phyloP scores from a whole-genome alignment of 2,113 vertebrate species.

The Sorex fumeus region DNA sequence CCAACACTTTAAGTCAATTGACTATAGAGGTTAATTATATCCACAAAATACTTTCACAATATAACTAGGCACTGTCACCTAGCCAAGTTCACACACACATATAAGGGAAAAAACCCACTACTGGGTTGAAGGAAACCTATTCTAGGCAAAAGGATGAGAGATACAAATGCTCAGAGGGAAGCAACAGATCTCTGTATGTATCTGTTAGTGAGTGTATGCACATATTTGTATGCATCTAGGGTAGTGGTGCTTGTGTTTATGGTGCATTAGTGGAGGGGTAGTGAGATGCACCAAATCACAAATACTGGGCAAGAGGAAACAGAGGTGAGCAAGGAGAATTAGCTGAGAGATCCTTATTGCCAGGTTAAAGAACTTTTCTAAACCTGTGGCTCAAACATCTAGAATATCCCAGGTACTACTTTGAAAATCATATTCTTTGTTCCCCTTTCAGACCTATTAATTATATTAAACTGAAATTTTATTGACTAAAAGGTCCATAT shows the following conservation, averaged over 20 bases:
- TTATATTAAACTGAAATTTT: constrained; percentile 7
- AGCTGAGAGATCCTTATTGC: neutral
- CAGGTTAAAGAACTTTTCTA: neutral
- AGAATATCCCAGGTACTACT: neutral
- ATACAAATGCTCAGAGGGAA: neutral
- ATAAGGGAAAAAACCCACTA: neutral
- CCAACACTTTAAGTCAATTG: constrained; percentile 1
- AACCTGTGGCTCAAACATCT: neutral
- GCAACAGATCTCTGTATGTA: neutral
- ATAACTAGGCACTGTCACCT: neutral
- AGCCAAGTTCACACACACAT: neutral
- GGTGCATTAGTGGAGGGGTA: neutral
- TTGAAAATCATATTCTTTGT: constrained; percentile 16
- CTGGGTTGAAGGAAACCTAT: neutral
- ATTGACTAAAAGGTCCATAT: neutral
- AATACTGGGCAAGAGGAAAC: neutral
- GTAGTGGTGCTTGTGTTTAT: neutral
- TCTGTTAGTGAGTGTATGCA: too few relatives aligned
- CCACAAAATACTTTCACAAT: neutral
- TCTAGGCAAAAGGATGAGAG: neutral
- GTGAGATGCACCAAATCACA: neutral
- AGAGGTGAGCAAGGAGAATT: neutral
- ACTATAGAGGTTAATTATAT: neutral
- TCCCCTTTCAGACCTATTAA: neutral
- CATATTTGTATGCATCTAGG: neutral